phyloP scores from a whole-genome alignment of 2,888 invertebrate genomes.

The Plebejus anna region DNA sequence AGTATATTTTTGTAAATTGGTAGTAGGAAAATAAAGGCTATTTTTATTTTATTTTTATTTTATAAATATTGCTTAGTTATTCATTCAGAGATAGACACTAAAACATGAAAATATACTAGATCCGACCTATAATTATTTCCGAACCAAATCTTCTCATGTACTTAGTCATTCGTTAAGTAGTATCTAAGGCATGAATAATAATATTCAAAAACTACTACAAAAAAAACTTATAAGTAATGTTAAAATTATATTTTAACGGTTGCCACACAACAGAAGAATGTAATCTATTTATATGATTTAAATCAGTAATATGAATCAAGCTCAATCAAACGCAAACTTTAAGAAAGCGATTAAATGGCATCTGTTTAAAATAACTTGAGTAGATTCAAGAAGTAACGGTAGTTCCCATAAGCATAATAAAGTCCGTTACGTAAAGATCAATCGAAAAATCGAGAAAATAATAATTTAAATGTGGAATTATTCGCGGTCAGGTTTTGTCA shows the following conservation, averaged over 20 bases:
- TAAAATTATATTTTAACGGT: background rate
- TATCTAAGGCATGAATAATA: background rate
- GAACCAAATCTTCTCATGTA: too few species aligned
- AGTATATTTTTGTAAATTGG: too few species aligned
- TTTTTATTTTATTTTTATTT: too few species aligned
- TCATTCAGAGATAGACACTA: too few species aligned
- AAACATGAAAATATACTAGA: too few species aligned
- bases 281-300: background rate
- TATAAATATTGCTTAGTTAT: too few species aligned
- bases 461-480: slow-evolving; percentile 63
- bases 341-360: background rate
- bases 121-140: too few species aligned
- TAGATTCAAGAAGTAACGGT: slow-evolving; percentile 49
- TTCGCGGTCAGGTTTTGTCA: slow-evolving; percentile 61
- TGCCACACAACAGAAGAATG: background rate
- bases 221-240: background rate
- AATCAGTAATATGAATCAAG: background rate
- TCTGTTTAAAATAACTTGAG: slow-evolving; percentile 1
- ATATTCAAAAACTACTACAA: background rate
- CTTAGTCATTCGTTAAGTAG: background rate
- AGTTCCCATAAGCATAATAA: slow-evolving; percentile 49
- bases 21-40: too few species aligned
- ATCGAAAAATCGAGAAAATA: slow-evolving; percentile 61
- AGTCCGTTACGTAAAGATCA: slow-evolving; percentile 46
- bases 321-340: slow-evolving; percentile 28